phyloP scores from a whole-genome alignment of 2,113 vertebrate genomes.

The Bufo bufo region DNA sequence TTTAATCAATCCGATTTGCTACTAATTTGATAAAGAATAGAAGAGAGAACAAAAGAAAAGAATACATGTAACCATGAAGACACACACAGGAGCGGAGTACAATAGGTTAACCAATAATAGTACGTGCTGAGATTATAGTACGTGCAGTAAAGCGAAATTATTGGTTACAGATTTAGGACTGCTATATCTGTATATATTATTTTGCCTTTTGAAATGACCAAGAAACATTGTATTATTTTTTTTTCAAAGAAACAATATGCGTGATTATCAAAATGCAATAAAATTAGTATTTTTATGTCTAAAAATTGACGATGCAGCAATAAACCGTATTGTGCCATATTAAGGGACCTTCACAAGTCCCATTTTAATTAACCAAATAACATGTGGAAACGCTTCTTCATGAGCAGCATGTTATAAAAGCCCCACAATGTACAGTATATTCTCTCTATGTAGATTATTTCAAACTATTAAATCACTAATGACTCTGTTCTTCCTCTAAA shows the following conservation, averaged over 20 bases:
- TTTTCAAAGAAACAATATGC: background rate
- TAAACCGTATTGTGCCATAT: background rate
- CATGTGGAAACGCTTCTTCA: background rate
- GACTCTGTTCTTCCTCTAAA: background rate
- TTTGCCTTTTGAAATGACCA: background rate
- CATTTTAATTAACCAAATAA: slow-evolving; percentile 3
- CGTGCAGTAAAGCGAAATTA: no score
- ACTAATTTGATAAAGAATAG: no score
- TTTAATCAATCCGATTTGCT: no score
- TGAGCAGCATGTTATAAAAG: background rate
- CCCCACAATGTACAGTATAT: background rate
- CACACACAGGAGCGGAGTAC: no score
- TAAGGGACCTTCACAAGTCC: background rate
- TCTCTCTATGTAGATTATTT: background rate
- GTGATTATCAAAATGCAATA: background rate
- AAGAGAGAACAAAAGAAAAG: no score
- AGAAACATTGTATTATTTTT: background rate
- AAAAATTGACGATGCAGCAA: background rate
- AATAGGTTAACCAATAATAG: no score
- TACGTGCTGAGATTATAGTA: no score
- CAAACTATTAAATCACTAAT: background rate
- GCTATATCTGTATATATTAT: background rate
- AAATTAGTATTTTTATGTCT: background rate
- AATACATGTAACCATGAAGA: no score
- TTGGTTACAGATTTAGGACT: no score